Conservation (phyloP, 2,113 vertebrate species). For the Eurypyga helias region DNA sequence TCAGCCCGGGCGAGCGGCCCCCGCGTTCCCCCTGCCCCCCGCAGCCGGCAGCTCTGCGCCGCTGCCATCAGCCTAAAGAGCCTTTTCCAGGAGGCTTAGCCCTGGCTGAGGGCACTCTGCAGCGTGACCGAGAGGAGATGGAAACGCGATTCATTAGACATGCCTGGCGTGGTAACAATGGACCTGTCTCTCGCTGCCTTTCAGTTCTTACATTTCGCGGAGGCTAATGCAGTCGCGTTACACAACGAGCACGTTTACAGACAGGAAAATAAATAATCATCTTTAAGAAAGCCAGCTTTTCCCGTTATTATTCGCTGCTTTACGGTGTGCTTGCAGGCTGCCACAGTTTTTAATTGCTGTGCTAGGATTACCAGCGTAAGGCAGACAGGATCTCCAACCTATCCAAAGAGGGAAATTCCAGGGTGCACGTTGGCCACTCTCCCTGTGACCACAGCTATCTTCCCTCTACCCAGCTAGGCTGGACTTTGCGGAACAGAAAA, state of each 20-base stretch:
- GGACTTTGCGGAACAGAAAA: background rate
- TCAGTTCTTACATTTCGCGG: constrained; percentile 13
- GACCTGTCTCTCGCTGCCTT: constrained; percentile 49
- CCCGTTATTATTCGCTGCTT: background rate
- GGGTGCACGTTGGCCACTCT: fast-evolving
- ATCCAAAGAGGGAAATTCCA: background rate
- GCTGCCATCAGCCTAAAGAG: constrained; percentile 22
- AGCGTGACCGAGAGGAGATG: constrained; percentile 54
- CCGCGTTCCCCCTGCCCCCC: background rate
- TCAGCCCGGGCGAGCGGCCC: background rate
- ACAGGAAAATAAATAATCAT: constrained; percentile 19
- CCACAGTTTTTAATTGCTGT: background rate
- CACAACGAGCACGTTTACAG: constrained; percentile 44
- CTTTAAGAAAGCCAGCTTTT: constrained; percentile 41
- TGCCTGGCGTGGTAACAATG: constrained; percentile 42
- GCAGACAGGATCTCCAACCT: background rate
- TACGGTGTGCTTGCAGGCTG: background rate
- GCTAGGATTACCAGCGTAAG: background rate
- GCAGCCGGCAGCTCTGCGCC: background rate
- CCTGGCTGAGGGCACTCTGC: constrained; percentile 48
- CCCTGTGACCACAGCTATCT: fast-evolving
- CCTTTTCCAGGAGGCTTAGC: constrained; percentile 54
- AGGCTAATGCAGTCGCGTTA: constrained; percentile 39
- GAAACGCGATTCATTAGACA: constrained; percentile 60
- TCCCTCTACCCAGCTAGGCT: background rate